phyloP scores from a whole-genome alignment of 2,888 invertebrate species.

The Polylopha cassiicola region DNA sequence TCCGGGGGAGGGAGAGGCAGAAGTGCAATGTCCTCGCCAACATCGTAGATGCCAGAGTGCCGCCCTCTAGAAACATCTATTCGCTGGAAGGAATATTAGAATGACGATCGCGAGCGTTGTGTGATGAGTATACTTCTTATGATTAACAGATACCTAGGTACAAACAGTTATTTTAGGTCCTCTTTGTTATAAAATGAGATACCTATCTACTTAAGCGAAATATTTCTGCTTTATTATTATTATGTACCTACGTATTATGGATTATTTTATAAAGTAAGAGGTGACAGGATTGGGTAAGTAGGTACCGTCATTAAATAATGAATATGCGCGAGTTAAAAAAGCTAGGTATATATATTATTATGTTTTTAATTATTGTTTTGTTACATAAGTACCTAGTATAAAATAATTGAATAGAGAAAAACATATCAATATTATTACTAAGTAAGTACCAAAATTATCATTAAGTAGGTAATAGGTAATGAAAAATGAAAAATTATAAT shows the following conservation, averaged over 20 bases:
- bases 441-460: slow-evolving; percentile 5
- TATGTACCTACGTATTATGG: no score
- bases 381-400: neutral
- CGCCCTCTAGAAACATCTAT: slow-evolving; percentile 49
- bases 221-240: no score
- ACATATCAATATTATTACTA: neutral
- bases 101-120: slow-evolving; percentile 28
- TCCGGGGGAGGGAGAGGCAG: slow-evolving; percentile 43
- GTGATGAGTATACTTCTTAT: slow-evolving; percentile 5
- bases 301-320: no score
- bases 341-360: no score
- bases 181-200: no score
- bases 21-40: slow-evolving; percentile 77
- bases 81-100: slow-evolving; percentile 46
- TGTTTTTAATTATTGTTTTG: slow-evolving; percentile 1
- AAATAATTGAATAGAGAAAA: neutral
- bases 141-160: no score
- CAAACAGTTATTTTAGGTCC: no score
- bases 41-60: slow-evolving; percentile 60
- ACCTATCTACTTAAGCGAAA: no score
- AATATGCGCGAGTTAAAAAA: no score
- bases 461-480: slow-evolving; percentile 6
- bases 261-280: no score
- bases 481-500: slow-evolving; percentile 7
- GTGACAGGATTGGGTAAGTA: no score